Base-by-base conservation (phyloP, 2,797 vertebrate genomes). In the Manis javanica region DNA sequence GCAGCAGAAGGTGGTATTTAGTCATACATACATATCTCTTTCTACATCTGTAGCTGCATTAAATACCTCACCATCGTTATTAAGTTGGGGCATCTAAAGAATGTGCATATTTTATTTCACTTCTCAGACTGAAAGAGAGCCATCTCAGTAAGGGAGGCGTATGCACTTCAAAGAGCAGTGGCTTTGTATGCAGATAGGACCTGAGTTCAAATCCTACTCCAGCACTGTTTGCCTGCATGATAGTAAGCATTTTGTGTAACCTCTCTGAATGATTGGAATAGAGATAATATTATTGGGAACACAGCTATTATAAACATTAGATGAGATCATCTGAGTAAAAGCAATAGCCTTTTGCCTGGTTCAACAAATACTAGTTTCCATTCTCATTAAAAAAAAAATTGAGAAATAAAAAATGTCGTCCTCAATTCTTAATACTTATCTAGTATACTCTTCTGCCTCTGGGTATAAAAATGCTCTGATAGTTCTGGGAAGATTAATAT, bases 401-500 rank as follows among this genome's bases (percentile, higher is more conserved):
- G 10, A 72, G 69, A 9, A 31, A 81, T 63, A 86, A 94, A 91
- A 97, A 74, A 93, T 59, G 63, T 90, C 94, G 57, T 61, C 69
- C 78, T 93, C 59, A 78, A 74, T 90, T 91, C 75, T 88, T 90
- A 90, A 79, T 14, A 24, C 11, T 77, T 71, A 64, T 88, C 77
- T 93, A 85, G 92, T 37, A 61, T 26, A 74, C n/a, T 72, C 29
- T 61, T 94, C 16, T 85, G 90, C 83, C 53, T 94, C 88, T 66
- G 74, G 57, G 46, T 57, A 55, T 69, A 51, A n/a, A 18, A 13
- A 46, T 77, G 29, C 39, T 75, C 91, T 89, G 69, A 93, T 18
- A 85, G 29, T 77, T 94, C 71, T 46, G 53, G 16, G 23, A 88
- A 96, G 83, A 93, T 94, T 86, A 93, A 86, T 95, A 88, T 72